phyloP scores from a whole-genome alignment of 2,797 vertebrate species.

The Crocodylus rhombifer region DNA sequence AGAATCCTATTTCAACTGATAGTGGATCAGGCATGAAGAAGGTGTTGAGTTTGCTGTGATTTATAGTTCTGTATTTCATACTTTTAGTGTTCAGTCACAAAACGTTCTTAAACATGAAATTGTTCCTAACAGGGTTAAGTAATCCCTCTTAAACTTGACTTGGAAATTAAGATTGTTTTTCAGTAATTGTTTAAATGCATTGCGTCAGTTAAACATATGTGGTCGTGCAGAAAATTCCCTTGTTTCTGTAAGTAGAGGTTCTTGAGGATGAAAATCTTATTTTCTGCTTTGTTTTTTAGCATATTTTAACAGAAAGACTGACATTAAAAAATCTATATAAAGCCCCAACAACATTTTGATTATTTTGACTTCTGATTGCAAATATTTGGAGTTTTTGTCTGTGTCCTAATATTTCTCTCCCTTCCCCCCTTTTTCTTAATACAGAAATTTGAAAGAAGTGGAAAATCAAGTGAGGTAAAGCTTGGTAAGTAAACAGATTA shows the following conservation, averaged over 20 bases:
- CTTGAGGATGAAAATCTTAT: neutral
- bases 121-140: neutral
- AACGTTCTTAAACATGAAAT: neutral
- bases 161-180: neutral
- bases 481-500: slow-evolving; percentile 74
- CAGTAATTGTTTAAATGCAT: neutral
- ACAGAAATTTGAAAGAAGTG: slow-evolving; percentile 72
- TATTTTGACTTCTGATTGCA: neutral
- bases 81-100: neutral
- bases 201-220: neutral
- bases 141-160: neutral
- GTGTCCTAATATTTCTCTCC: neutral
- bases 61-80: neutral
- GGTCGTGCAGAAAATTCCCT: neutral
- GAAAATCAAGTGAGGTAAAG: slow-evolving; percentile 48
- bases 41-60: neutral
- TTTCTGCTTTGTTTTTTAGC: neutral
- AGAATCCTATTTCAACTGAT: neutral
- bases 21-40: neutral
- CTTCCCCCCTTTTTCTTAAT: slow-evolving; percentile 48
- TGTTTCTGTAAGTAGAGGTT: neutral
- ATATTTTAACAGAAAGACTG: neutral
- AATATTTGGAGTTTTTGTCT: neutral
- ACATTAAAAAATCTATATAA: neutral
- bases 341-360: neutral